Percentiles rank a stretch among this genome's conserved stretches.
Conservation (phyloP, 2,797 vertebrate genomes). For the Enteromius treurensis region DNA sequence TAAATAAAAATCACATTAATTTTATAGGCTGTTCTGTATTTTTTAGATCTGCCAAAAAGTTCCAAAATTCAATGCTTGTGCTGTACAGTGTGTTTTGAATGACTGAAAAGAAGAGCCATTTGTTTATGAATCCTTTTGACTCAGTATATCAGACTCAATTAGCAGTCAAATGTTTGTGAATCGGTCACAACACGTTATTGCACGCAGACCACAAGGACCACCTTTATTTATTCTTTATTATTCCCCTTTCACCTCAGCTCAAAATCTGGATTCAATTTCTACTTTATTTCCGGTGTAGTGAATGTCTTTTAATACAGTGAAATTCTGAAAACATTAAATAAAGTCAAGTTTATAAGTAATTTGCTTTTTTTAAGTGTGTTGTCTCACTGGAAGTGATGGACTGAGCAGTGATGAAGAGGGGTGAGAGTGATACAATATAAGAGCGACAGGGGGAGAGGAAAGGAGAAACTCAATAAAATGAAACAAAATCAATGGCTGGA, state of each 20-base stretch:
- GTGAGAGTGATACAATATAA: slow-evolving; percentile 14
- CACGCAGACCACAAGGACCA: not conserved
- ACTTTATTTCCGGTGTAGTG: slow-evolving; percentile 8
- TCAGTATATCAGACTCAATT: not conserved
- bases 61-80: not conserved
- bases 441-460: slow-evolving; percentile 33
- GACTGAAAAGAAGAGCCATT: not conserved
- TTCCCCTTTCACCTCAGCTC: not conserved
- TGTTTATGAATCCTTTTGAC: not conserved
- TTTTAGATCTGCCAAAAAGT: not conserved
- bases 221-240: not conserved
- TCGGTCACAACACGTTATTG: not conserved
- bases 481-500: slow-evolving; percentile 44
- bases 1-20: not conserved
- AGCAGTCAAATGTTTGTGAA: not conserved
- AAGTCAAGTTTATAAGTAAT: slow-evolving; percentile 45
- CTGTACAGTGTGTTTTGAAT: not conserved
- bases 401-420: slow-evolving; percentile 37
- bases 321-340: slow-evolving; percentile 40
- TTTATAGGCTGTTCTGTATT: too few relatives aligned
- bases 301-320: not conserved
- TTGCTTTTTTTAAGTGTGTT: slow-evolving; percentile 44
- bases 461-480: slow-evolving; percentile 45
- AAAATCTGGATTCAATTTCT: slow-evolving; percentile 9
- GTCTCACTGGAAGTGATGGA: slow-evolving; percentile 31